A percentile compares a stretch with the other conserved stretches of the same genome.
Conservation (phyloP, 2,797 vertebrate species). For the Adrianichthys oophorus region DNA sequence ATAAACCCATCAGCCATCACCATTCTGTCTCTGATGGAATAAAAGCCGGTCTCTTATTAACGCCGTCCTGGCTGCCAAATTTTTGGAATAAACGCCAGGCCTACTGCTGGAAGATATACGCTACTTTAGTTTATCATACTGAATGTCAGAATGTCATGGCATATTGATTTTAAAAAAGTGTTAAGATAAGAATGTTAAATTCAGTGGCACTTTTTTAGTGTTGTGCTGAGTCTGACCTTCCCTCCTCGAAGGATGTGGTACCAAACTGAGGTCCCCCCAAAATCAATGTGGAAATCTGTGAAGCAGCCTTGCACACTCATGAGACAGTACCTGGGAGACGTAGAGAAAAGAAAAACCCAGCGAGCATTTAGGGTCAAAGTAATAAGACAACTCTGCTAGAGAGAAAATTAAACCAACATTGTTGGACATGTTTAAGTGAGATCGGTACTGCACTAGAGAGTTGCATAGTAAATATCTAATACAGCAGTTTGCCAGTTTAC, state of each 20-base stretch:
- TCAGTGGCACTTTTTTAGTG: background rate
- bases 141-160: background rate
- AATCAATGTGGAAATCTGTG: slow-evolving; percentile 98
- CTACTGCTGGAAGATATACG: no score
- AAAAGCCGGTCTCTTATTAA: no score
- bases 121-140: no score
- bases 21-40: no score
- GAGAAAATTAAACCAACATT: background rate
- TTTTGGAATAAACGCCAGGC: no score
- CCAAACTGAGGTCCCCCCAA: slow-evolving; percentile 97
- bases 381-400: background rate
- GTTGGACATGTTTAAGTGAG: background rate
- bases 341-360: background rate
- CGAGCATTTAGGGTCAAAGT: background rate
- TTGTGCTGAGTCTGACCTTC: slow-evolving; percentile 81
- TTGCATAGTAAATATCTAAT: background rate
- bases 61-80: no score
- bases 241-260: slow-evolving; percentile 95
- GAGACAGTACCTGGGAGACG: slow-evolving; percentile 87
- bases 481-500: slow-evolving; percentile 42
- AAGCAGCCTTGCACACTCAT: slow-evolving; percentile 99
- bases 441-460: background rate
- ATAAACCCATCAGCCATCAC: no score
- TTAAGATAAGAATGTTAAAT: background rate
- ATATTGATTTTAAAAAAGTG: background rate